Percentiles rank a stretch among this genome's conserved stretches.
Evolutionary conservation across 92 coral and sea anemone genomes (phyloP).

Genomic region (Zoanthus solanderi): DNA sequence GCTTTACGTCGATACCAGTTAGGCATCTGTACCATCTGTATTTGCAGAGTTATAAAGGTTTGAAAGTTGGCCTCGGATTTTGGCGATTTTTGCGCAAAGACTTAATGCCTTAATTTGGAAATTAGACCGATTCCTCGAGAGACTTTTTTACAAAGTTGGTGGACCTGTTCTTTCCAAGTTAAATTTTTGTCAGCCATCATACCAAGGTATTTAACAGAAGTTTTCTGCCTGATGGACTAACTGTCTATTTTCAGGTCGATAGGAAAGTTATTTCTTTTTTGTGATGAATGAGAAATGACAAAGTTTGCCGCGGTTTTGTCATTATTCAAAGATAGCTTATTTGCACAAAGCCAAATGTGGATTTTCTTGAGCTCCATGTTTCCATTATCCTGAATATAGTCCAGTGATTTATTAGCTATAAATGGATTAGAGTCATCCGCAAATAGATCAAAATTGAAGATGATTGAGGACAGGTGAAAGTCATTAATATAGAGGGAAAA

Average conservation of each 20-base stretch:
- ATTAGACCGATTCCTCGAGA: conserved; percentile 52
- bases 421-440: conserved; percentile 62
- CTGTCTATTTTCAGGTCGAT: conserved; percentile 41
- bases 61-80: too few species aligned
- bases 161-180: conserved; percentile 49
- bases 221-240: conserved; percentile 30
- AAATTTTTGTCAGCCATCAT: conserved; percentile 39
- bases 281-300: conserved; percentile 52
- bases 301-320: not conserved
- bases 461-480: not conserved
- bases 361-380: not conserved
- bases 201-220: not conserved
- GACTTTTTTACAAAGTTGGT: conserved; percentile 41
- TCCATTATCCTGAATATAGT: conserved; percentile 15
- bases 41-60: too few species aligned
- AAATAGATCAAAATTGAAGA: conserved; percentile 62
- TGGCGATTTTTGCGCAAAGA: too few species aligned
- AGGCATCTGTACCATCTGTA: too few species aligned
- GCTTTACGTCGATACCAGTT: too few species aligned
- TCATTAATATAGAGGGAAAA: conserved; percentile 57
- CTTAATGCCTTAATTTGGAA: conserved; percentile 49
- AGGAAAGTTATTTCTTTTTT: conserved; percentile 28
- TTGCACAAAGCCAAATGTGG: not conserved
- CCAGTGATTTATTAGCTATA: conserved; percentile 33
- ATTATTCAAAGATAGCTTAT: too few species aligned